These are phyloP conservation scores for Allygus modestus DNA, from an alignment of 2,888 invertebrate species.

Conservation along the genomic window DNA sequence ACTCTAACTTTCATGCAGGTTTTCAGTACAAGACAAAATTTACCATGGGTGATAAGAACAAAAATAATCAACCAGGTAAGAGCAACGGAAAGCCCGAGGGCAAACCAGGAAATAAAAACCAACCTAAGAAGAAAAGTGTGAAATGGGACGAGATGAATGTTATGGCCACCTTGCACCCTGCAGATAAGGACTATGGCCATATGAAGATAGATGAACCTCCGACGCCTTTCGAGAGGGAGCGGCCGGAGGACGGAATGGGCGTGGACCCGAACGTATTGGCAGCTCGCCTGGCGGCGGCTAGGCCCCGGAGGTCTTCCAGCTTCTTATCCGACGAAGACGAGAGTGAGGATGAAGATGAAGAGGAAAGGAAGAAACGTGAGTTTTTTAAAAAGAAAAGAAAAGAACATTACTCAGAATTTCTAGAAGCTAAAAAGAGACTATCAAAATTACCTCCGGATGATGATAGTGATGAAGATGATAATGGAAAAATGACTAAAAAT, in stretches of 20 bases:
- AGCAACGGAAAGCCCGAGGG: background rate
- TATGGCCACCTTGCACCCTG: constrained; percentile 97
- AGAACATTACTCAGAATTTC: constrained; percentile 98
- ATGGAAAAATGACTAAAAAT: constrained; percentile 70
- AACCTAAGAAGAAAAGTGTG: constrained; percentile 60
- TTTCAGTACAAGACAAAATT: background rate
- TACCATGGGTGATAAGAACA: constrained; percentile 2
- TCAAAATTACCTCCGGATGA: constrained; percentile 84
- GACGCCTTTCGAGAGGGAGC: constrained; percentile 88
- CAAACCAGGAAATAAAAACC: background rate
- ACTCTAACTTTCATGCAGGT: no score
- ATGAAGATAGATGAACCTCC: constrained; percentile 99
- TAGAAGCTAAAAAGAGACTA: constrained; percentile 94
- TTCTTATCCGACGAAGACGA: constrained; percentile 80
- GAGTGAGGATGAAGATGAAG: constrained; percentile 80
- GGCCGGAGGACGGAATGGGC: constrained; percentile 76
- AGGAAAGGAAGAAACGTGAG: constrained; percentile 80
- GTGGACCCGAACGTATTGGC: constrained; percentile 73
- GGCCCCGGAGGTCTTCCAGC: constrained; percentile 76
- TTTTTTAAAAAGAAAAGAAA: constrained; percentile 96
- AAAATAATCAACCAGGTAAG: background rate
- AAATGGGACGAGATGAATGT: constrained; percentile 99
- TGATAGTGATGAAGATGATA: constrained; percentile 90
- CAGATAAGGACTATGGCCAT: constrained; percentile 99
- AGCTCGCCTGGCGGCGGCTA: constrained; percentile 75